A percentile compares a stretch with the other conserved stretches of the same genome.
Conservation (phyloP, 2,113 vertebrate species). For the Hepsetus odoe region DNA sequence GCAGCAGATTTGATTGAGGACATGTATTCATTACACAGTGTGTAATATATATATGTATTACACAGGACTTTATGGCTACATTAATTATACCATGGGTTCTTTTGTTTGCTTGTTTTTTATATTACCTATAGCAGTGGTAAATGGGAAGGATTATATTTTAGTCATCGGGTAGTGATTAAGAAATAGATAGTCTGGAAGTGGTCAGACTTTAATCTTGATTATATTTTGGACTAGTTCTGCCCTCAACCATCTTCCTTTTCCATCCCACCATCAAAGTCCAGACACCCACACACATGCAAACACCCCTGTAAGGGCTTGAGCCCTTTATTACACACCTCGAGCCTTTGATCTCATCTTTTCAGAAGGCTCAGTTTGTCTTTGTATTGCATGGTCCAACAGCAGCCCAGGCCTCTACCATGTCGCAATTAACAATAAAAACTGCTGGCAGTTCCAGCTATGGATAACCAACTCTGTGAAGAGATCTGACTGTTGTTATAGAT, state of each 20-base stretch:
- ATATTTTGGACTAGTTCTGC: neutral
- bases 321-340: slow-evolving; percentile 40
- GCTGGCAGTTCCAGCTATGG: neutral
- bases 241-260: neutral
- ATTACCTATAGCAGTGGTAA: neutral
- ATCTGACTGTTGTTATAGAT: neutral
- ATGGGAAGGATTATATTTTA: neutral
- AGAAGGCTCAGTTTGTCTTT: slow-evolving; percentile 72
- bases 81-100: neutral
- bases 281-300: neutral
- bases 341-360: slow-evolving; percentile 75
- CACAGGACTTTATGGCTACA: too few species aligned
- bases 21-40: too few species aligned
- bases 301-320: slow-evolving; percentile 65
- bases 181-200: neutral
- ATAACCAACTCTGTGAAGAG: neutral
- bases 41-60: too few species aligned
- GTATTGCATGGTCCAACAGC: slow-evolving; percentile 66
- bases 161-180: neutral
- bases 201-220: neutral
- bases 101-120: neutral
- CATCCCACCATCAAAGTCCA: neutral
- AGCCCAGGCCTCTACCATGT: neutral
- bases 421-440: neutral
- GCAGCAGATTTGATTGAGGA: too few species aligned